Conservation (phyloP, 1,140 invertebrate genomes). For the Paraescarpia echinospica region DNA sequence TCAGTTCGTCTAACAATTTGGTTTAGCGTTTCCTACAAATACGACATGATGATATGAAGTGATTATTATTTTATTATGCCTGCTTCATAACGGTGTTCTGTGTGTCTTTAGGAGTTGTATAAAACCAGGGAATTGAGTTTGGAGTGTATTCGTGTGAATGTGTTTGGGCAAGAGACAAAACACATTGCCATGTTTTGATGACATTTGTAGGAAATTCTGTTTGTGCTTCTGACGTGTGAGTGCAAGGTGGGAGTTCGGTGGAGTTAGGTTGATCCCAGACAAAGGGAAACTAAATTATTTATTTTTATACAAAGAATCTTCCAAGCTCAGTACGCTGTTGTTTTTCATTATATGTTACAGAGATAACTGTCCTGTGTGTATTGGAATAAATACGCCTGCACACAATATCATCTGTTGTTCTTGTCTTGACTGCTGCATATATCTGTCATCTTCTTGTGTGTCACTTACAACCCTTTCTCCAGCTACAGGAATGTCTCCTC, state of each 20-base stretch:
- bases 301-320: slow-evolving; percentile 7
- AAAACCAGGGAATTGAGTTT: slow-evolving; percentile 5
- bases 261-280: neutral
- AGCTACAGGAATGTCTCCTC: too few relatives aligned
- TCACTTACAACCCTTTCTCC: neutral
- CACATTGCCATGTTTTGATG: neutral
- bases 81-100: neutral
- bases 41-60: neutral
- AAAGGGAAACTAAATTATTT: neutral
- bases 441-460: neutral
- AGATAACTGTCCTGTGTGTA: neutral
- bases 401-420: neutral
- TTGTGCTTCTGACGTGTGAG: neutral
- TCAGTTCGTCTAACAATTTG: neutral
- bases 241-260: neutral
- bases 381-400: neutral
- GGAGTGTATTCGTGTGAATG: neutral
- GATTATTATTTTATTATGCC: neutral
- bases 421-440: neutral
- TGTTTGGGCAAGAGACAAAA: neutral
- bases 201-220: neutral
- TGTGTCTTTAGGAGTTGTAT: neutral
- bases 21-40: neutral
- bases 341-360: neutral
- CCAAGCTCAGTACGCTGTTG: slow-evolving; percentile 3